These are phyloP conservation scores for Polyodon spathula DNA, from an alignment of 2,113 vertebrate genomes.

Conservation along the genomic window DNA sequence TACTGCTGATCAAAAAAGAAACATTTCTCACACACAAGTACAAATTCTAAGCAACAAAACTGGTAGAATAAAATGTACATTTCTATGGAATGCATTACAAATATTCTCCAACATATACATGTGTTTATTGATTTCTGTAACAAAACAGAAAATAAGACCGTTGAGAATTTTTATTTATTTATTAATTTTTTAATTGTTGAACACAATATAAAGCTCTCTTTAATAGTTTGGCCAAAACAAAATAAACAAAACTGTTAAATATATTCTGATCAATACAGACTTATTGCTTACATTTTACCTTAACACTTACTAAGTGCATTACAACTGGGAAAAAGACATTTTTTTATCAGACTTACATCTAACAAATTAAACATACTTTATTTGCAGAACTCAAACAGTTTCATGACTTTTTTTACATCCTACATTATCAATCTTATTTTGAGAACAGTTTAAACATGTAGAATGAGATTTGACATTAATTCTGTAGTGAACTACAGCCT, in stretches of 20 bases:
- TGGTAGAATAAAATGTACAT: too few relatives aligned
- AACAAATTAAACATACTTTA: conserved; percentile 32
- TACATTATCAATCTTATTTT: too few relatives aligned
- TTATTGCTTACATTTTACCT: conserved; percentile 14
- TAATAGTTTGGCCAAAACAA: conserved; percentile 45
- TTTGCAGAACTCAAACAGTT: conserved; percentile 61
- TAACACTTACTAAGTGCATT: not conserved
- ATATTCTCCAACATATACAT: too few relatives aligned
- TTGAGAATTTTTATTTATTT: conserved; percentile 44
- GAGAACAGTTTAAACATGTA: too few relatives aligned
- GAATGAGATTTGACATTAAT: too few relatives aligned
- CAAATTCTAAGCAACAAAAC: too few relatives aligned
- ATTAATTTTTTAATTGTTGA: conserved; percentile 51
- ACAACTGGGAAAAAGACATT: conserved; percentile 22
- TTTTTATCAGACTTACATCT: conserved; percentile 18
- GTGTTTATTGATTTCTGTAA: conserved; percentile 54
- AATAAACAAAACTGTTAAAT: conserved; percentile 21
- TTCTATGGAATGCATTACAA: too few relatives aligned
- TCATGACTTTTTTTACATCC: conserved; percentile 31
- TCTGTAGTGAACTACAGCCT: conserved; percentile 20
- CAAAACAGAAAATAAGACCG: conserved; percentile 65
- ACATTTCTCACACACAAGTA: too few relatives aligned
- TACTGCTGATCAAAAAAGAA: too few relatives aligned
- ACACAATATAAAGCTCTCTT: conserved; percentile 60
- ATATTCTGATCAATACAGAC: conserved; percentile 27